phyloP scores from a whole-genome alignment of 1,140 invertebrate species.

The Heliconius nattereri region DNA sequence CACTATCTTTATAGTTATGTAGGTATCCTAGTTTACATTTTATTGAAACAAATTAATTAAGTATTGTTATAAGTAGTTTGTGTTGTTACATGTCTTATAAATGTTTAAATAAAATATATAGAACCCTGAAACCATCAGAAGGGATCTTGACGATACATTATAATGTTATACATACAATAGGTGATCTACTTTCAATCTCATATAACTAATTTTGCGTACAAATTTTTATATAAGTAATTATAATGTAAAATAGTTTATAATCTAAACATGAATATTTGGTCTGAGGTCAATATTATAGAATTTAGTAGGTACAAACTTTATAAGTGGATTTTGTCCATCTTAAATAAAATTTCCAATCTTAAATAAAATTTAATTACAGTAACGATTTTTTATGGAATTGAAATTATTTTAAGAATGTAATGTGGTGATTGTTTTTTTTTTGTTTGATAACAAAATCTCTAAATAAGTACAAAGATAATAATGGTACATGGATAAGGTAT shows the following conservation, averaged over 20 bases:
- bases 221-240: background rate
- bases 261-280: background rate
- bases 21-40: background rate
- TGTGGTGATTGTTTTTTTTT: conserved; percentile 5
- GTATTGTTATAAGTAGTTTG: background rate
- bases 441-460: background rate
- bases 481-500: background rate
- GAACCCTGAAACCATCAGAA: background rate
- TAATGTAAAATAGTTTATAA: background rate
- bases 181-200: background rate
- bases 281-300: background rate
- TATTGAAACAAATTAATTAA: conserved; percentile 2
- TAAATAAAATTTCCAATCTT: background rate
- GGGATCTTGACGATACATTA: background rate
- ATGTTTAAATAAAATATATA: background rate
- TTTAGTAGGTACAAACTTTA: background rate
- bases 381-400: background rate
- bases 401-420: background rate
- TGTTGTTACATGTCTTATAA: background rate
- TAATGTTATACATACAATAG: background rate
- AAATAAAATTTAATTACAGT: background rate
- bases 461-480: background rate
- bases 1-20: background rate
- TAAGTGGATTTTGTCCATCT: background rate
- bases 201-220: background rate